These are phyloP conservation scores for Hyphantria cunea DNA, from an alignment of 1,140 invertebrate genomes.

Conservation along the genomic window DNA sequence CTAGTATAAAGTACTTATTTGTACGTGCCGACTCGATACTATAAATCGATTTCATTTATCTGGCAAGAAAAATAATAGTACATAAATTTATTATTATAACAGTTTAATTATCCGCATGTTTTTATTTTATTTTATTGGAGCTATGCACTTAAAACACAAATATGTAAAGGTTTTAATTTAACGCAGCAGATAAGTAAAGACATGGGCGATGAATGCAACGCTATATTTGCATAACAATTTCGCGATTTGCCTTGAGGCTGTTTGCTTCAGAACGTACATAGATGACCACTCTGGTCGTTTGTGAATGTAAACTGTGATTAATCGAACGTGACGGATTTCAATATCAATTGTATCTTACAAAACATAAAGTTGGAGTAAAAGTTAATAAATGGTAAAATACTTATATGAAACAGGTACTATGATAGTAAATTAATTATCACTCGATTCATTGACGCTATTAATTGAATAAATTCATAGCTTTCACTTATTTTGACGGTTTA, in stretches of 20 bases:
- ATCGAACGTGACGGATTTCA: conserved; percentile 16
- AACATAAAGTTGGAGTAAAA: too few relatives aligned
- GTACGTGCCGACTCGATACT: background rate
- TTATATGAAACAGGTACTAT: too few relatives aligned
- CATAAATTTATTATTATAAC: too few relatives aligned
- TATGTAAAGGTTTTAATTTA: conserved; percentile 9
- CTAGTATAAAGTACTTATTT: conserved; percentile 15
- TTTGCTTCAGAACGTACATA: conserved; percentile 23
- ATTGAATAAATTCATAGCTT: too few relatives aligned
- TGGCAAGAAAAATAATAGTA: conserved; percentile 1
- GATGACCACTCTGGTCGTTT: conserved; percentile 7
- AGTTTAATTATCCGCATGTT: background rate
- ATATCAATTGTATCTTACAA: background rate
- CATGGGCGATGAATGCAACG: conserved; percentile 43
- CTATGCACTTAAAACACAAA: too few relatives aligned
- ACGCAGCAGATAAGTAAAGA: conserved; percentile 21
- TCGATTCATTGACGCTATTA: too few relatives aligned
- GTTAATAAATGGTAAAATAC: too few relatives aligned
- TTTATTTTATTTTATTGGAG: background rate
- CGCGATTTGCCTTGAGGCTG: conserved; percentile 50
- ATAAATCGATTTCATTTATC: conserved; percentile 3
- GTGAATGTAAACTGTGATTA: conserved; percentile 32
- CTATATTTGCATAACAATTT: conserved; percentile 68
- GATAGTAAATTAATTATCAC: too few relatives aligned
- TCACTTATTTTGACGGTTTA: too few relatives aligned